Evolutionary conservation across 2,113 vertebrate species (phyloP).

Genomic region (Myrmecophaga tridactyla): DNA sequence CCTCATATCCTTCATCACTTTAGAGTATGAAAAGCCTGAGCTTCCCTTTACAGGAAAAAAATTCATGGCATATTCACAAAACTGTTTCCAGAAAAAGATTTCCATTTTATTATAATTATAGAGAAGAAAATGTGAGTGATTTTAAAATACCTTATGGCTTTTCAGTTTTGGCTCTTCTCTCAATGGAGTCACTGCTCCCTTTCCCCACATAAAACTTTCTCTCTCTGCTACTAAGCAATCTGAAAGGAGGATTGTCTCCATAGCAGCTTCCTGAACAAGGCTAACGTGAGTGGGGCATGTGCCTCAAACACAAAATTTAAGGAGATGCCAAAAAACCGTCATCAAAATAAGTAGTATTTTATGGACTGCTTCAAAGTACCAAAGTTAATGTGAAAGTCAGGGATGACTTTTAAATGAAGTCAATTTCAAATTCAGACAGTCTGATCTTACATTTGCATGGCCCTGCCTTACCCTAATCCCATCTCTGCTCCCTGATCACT

Average conservation of each 20-base stretch:
- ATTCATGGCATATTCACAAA: not conserved
- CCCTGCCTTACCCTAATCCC: no score
- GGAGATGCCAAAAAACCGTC: not conserved
- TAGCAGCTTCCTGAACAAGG: not conserved
- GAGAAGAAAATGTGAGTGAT: not conserved
- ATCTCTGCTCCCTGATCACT: not conserved
- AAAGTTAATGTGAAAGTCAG: not conserved
- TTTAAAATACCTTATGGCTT: not conserved
- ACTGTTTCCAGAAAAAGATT: not conserved
- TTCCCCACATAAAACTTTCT: not conserved
- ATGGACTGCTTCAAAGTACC: not conserved
- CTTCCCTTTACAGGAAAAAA: not conserved
- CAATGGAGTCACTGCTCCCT: not conserved
- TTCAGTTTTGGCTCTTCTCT: not conserved
- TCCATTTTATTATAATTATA: not conserved
- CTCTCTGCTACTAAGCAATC: not conserved
- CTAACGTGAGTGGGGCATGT: not conserved
- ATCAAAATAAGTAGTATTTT: not conserved
- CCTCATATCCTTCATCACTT: not conserved
- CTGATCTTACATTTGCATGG: fast-evolving
- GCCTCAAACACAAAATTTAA: not conserved
- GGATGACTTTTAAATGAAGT: not conserved
- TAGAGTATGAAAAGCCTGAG: not conserved
- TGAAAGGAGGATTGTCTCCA: not conserved
- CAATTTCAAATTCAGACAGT: not conserved